These are phyloP conservation scores for Falco berigora DNA, from an alignment of 2,797 vertebrate genomes.

Conservation along the genomic window DNA sequence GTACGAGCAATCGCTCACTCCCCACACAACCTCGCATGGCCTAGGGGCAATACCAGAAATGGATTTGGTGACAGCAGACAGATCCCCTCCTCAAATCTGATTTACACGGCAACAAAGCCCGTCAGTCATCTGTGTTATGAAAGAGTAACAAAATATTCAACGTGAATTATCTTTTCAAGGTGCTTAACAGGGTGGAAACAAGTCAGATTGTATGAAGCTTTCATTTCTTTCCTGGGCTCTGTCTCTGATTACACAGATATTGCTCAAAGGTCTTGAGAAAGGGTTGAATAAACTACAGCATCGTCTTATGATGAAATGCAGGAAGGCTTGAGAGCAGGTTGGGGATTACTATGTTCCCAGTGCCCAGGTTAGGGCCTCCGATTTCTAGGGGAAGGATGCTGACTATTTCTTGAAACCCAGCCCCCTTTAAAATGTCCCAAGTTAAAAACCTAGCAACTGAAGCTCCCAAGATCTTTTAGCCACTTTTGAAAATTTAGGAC, in stretches of 20 bases:
- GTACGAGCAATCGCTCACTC: background rate
- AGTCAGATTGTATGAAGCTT: slow-evolving; percentile 10
- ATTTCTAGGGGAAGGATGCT: background rate
- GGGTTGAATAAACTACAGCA: background rate
- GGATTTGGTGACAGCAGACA: background rate
- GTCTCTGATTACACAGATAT: slow-evolving; percentile 42
- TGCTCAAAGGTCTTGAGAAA: slow-evolving; percentile 3
- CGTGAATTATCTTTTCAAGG: slow-evolving; percentile 23
- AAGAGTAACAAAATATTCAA: slow-evolving; percentile 38
- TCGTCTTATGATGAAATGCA: background rate
- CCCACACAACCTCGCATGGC: background rate
- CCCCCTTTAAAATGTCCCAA: background rate
- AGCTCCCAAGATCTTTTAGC: background rate
- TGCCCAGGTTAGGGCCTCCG: background rate
- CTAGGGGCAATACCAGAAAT: background rate
- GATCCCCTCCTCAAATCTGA: background rate
- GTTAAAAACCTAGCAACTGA: background rate
- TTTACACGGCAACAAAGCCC: background rate
- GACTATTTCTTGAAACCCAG: background rate
- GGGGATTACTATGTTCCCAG: background rate
- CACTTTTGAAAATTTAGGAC: background rate
- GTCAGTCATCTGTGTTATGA: background rate
- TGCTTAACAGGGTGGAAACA: slow-evolving; percentile 18
- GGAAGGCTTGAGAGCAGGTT: background rate
- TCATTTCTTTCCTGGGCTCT: slow-evolving; percentile 14